Evolutionary conservation across 2,888 invertebrate species (phyloP).

Genomic region (Pseudoips prasinana): DNA sequence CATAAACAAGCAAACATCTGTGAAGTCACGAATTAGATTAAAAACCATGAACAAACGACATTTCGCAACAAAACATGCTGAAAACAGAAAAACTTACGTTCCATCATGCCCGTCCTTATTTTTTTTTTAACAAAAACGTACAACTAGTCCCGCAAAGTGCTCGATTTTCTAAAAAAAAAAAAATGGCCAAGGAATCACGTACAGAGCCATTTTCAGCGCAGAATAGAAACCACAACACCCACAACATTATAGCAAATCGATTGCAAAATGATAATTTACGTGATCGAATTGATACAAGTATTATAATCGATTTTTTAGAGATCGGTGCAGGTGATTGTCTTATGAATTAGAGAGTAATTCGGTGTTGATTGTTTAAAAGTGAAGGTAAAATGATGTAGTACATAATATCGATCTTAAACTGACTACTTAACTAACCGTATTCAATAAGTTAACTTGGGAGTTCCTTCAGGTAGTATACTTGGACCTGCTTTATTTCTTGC

Average conservation of each 20-base stretch:
- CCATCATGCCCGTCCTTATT: conserved; percentile 56
- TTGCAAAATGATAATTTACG: conserved; percentile 78
- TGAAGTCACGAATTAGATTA: conserved; percentile 7
- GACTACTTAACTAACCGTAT: no score
- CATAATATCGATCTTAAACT: no score
- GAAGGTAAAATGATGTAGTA: no score
- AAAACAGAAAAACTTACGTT: conserved; percentile 26
- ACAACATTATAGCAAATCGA: conserved; percentile 66
- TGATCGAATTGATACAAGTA: conserved; percentile 48
- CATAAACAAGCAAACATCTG: conserved; percentile 1
- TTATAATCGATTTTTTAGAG: conserved; percentile 57
- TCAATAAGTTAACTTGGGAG: no score
- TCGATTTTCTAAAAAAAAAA: conserved; percentile 44
- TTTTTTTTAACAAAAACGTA: conserved; percentile 57
- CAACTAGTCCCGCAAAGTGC: conserved; percentile 63
- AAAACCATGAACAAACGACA: conserved; percentile 14
- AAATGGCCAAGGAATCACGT: conserved; percentile 69
- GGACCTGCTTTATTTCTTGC: no score
- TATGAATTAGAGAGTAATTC: conserved; percentile 15
- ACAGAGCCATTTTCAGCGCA: conserved; percentile 56
- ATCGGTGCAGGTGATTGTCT: conserved; percentile 6
- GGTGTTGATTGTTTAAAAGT: background rate
- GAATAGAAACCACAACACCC: conserved; percentile 74
- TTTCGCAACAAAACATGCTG: conserved; percentile 27
- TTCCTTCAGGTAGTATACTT: no score